phyloP scores from a whole-genome alignment of 2,888 invertebrate genomes.

The Tortricodes alternella region DNA sequence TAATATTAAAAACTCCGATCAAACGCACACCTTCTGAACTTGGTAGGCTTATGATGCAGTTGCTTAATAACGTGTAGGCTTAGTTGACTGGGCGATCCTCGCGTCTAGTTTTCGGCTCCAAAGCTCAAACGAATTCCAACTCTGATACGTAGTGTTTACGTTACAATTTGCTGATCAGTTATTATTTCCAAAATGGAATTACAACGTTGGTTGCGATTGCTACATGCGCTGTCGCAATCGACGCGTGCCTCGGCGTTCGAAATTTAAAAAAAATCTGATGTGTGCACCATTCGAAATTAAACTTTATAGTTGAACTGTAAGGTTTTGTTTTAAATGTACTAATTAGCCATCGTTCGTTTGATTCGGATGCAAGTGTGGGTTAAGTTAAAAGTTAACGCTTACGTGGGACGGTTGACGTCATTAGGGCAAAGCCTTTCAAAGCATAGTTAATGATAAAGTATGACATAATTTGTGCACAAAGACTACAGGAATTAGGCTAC shows the following conservation, averaged over 20 bases:
- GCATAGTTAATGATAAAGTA: constrained; percentile 42
- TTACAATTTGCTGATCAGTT: constrained; percentile 37
- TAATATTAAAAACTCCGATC: constrained; percentile 27
- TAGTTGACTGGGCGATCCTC: constrained; percentile 54
- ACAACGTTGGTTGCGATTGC: constrained; percentile 39
- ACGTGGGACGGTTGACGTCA: constrained; percentile 70
- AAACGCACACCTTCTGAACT: constrained; percentile 42
- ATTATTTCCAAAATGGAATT: constrained; percentile 58
- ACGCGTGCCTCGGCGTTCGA: constrained; percentile 64
- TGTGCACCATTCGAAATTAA: constrained; percentile 39
- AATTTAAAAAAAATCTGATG: constrained; percentile 36
- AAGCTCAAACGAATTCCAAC: constrained; percentile 37
- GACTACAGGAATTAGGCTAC: constrained; percentile 14
- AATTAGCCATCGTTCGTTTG: too few relatives aligned
- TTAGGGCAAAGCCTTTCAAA: constrained; percentile 39
- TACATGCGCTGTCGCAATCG: constrained; percentile 64
- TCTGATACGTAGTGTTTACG: constrained; percentile 38
- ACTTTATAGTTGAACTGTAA: constrained; percentile 41
- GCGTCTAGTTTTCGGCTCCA: constrained; percentile 45
- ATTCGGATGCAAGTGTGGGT: constrained; percentile 43
- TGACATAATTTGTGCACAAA: constrained; percentile 39
- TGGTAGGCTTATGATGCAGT: constrained; percentile 54
- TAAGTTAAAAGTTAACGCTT: constrained; percentile 30
- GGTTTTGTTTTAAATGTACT: too few relatives aligned
- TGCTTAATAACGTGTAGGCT: constrained; percentile 73